These are phyloP conservation scores for Agapetus fuscipes DNA, from an alignment of 2,888 invertebrate genomes.

Conservation along the genomic window DNA sequence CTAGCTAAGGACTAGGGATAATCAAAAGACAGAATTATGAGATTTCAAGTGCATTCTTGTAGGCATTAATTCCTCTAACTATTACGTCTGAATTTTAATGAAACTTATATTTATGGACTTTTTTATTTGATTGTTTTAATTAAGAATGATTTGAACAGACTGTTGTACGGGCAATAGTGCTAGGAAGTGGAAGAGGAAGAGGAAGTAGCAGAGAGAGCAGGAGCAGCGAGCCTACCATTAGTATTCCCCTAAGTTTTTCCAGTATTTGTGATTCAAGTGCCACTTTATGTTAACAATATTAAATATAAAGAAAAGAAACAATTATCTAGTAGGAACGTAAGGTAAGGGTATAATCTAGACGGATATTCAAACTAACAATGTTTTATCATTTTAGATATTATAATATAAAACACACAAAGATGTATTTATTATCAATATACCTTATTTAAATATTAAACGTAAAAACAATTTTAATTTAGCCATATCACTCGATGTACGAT, in stretches of 20 bases:
- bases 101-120: conserved; percentile 26
- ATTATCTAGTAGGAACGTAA: conserved; percentile 48
- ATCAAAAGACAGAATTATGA: conserved; percentile 39
- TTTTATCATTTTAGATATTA: conserved; percentile 52
- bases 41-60: conserved; percentile 48
- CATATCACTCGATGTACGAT: conserved; percentile 41
- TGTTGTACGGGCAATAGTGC: no score
- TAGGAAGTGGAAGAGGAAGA: no score
- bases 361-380: conserved; percentile 28
- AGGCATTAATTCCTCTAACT: conserved; percentile 44
- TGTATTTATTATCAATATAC: conserved; percentile 23
- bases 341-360: conserved; percentile 50
- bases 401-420: conserved; percentile 22
- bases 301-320: conserved; percentile 46
- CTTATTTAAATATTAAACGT: conserved; percentile 24
- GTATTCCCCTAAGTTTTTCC: conserved; percentile 57
- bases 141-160: conserved; percentile 10
- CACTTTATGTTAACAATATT: conserved; percentile 61
- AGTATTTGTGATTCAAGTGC: conserved; percentile 73
- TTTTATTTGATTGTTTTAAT: conserved; percentile 19
- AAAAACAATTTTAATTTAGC: conserved; percentile 50
- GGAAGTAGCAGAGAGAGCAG: no score
- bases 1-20: conserved; percentile 30
- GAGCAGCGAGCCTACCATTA: conserved; percentile 26
- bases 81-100: conserved; percentile 41